Percentiles rank a stretch among this genome's conserved stretches.
phyloP scores from a whole-genome alignment of 2,113 vertebrate genomes.

The Synodontis membranacea region DNA sequence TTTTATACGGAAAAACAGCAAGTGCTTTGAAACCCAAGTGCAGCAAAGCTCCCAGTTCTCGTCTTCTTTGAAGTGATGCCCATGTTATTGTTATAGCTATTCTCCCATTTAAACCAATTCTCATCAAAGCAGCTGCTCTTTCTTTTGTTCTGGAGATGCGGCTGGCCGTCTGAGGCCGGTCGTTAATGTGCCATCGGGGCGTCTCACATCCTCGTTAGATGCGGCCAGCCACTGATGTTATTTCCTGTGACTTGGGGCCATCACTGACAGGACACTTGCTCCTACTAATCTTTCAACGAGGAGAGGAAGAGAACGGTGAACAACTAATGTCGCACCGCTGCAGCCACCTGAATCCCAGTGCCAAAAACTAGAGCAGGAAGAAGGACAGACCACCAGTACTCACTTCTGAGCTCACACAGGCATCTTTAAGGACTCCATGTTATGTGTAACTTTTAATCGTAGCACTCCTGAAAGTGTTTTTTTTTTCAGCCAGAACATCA shows the following conservation, averaged over 20 bases:
- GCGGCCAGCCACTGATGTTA: constrained; percentile 60
- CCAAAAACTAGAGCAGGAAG: constrained; percentile 40
- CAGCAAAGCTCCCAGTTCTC: constrained; percentile 69
- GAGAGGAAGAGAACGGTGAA: constrained; percentile 52
- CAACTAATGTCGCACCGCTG: constrained; percentile 36
- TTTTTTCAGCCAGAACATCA: background rate
- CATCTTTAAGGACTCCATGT: background rate
- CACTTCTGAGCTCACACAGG: background rate
- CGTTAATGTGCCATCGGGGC: constrained; percentile 79
- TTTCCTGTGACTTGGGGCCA: constrained; percentile 68
- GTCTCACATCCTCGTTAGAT: constrained; percentile 77
- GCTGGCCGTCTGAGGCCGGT: constrained; percentile 69
- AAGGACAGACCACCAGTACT: constrained; percentile 38
- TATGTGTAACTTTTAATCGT: background rate
- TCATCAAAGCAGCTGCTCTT: constrained; percentile 71
- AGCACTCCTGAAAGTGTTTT: background rate
- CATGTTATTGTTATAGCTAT: constrained; percentile 61
- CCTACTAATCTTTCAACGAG: constrained; percentile 59
- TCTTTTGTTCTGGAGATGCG: constrained; percentile 62
- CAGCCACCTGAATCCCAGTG: constrained; percentile 41
- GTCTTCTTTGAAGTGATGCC: constrained; percentile 64
- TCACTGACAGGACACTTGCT: constrained; percentile 54
- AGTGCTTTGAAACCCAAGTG: constrained; percentile 50
- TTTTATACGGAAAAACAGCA: constrained; percentile 56
- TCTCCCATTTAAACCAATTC: constrained; percentile 73